Base-by-base conservation (phyloP, 2,888 invertebrate genomes). In the Eupithecia dodoneata region DNA sequence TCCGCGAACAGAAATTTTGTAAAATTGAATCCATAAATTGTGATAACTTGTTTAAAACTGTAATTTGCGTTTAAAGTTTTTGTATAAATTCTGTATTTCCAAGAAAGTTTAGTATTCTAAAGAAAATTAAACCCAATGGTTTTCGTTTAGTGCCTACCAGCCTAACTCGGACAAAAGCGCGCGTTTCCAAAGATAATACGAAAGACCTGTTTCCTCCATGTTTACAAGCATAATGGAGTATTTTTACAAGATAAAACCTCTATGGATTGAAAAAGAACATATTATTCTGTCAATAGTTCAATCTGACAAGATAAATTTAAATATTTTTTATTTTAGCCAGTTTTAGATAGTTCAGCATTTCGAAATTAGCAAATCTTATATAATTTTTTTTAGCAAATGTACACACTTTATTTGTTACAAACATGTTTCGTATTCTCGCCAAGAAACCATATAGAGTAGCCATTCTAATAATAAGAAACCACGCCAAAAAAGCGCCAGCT, bases 21-120 rank as follows among this genome's bases (percentile, higher is more conserved):
- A 72, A 80, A 81, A 81, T 78, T 78, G 74, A 78, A 80, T 80
- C 71, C 77, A 79, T 80, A 81, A 82, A 82, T 81, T 79, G 76
- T 55, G 52, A 73, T 75, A 81, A 79, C 75, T 79, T 83, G 75
- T 80, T 77, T 76, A 73, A 79, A 79, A 79, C 80, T 74, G 77
- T 76, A 81, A 79, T 83, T 83, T 81, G 77, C 69, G 70, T 75
- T 13, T 52, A 72, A 81, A 82, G 76, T 82, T 83, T 76, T 70
- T 76, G 72, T 77, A 76, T 79, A 76, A 77, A 77, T 78, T 75
- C 66, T 59, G 73, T 75, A 75, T 73, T 71, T 55, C 59, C 47
- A 18, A 18, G 77, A 77, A 78, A 63, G 59, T 73, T 78, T 18
- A 13, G 49, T 73, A 78, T 72, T 77, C 55, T 9, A 59, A 18